A percentile compares a stretch with the other conserved stretches of the same genome.
phyloP scores from a whole-genome alignment of 2,797 vertebrate species.

The Allobates femoralis region DNA sequence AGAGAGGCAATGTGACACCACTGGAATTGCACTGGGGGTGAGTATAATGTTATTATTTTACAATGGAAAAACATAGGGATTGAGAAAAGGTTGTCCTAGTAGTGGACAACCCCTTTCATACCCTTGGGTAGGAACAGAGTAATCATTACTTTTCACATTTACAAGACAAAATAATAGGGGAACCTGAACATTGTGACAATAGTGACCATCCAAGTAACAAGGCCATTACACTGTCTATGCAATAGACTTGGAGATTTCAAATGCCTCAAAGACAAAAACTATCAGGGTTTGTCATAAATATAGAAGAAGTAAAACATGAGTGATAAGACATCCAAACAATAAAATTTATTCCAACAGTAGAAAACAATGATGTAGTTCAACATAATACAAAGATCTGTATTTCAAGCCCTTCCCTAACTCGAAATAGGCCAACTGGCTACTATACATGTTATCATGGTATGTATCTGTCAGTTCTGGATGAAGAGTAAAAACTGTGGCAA shows the following conservation, averaged over 20 bases:
- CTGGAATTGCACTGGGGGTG: too few species aligned
- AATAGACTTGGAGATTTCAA: background rate
- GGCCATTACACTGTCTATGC: background rate
- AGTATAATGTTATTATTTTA: too few species aligned
- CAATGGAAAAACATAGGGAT: too few species aligned
- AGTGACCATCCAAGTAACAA: background rate
- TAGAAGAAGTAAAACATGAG: background rate
- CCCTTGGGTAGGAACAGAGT: too few species aligned
- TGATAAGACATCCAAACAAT: background rate
- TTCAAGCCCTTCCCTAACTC: background rate
- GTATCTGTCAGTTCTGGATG: background rate
- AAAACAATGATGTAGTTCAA: background rate
- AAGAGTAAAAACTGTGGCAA: background rate
- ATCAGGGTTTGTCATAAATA: background rate
- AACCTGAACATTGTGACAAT: too few species aligned
- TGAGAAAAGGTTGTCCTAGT: too few species aligned
- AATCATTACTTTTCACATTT: too few species aligned
- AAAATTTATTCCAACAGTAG: conserved; percentile 18
- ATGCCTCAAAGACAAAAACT: background rate
- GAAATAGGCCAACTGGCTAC: background rate
- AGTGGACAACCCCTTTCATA: too few species aligned
- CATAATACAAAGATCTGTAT: background rate
- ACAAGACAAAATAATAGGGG: too few species aligned
- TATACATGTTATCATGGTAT: background rate
- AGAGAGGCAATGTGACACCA: too few species aligned